Percentiles rank a stretch among this genome's conserved stretches.
Conservation (phyloP, 2,888 invertebrate species). For the Bellardia bayeri region DNA sequence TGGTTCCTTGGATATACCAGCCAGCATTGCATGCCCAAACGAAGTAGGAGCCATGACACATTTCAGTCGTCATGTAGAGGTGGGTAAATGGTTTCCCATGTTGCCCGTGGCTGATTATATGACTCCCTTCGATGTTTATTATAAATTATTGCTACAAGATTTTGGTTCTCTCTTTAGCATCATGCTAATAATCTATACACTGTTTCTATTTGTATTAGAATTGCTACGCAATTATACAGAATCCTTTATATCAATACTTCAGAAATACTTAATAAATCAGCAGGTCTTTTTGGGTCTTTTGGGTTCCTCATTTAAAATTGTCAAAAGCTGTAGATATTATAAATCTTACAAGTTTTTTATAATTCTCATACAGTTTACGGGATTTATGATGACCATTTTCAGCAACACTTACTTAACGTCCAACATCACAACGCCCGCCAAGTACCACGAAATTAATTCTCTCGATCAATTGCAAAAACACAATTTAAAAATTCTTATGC, state of each 20-base stretch:
- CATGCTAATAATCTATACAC: not conserved
- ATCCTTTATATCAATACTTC: not conserved
- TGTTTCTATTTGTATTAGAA: not conserved
- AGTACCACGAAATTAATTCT: constrained; percentile 16
- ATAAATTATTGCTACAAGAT: not conserved
- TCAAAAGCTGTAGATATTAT: not conserved
- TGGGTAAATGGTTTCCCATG: constrained; percentile 47
- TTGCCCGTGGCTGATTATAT: constrained; percentile 33
- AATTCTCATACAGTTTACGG: constrained; percentile 6
- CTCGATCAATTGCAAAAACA: not conserved
- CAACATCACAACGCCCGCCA: constrained; percentile 3
- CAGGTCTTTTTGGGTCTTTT: constrained; percentile 18
- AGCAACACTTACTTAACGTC: constrained; percentile 12
- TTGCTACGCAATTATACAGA: not conserved
- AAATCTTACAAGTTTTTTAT: constrained; percentile 8
- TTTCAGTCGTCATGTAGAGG: constrained; percentile 13
- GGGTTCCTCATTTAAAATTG: not conserved
- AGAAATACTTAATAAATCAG: not conserved
- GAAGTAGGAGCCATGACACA: not conserved
- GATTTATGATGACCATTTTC: constrained; percentile 13
- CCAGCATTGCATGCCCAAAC: constrained; percentile 1
- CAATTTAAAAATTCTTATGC: constrained; percentile 30
- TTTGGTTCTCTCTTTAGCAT: not conserved
- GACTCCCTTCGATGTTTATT: not conserved
- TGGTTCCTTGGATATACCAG: constrained; percentile 37